Conservation (phyloP, 2,888 invertebrate species). For the Trisateles emortualis region DNA sequence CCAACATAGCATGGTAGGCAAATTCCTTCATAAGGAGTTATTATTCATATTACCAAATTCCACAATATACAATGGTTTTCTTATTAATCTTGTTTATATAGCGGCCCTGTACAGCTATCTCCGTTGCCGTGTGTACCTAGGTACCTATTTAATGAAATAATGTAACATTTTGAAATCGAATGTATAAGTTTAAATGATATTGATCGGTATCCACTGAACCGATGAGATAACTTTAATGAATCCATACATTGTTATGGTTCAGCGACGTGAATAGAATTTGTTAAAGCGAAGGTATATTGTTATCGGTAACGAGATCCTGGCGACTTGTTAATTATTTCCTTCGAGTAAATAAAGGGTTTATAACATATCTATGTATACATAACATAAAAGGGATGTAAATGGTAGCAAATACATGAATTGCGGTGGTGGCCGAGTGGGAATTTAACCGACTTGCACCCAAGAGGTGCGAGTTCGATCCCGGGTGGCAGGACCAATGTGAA, state of each 20-base stretch:
- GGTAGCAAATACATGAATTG: background rate
- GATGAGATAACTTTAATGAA: constrained; percentile 2
- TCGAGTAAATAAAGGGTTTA: background rate
- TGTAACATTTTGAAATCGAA: background rate
- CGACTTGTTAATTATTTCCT: constrained; percentile 5
- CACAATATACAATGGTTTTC: too few relatives aligned
- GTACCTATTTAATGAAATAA: too few relatives aligned
- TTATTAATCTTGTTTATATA: too few relatives aligned
- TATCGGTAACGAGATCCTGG: constrained; percentile 1
- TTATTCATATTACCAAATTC: too few relatives aligned
- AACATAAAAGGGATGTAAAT: background rate
- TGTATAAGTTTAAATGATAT: background rate
- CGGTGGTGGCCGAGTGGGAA: too few relatives aligned
- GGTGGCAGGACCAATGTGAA: too few relatives aligned
- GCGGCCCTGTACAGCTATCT: too few relatives aligned
- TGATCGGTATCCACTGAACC: background rate
- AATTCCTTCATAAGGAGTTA: too few relatives aligned
- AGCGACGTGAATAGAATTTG: constrained; percentile 3
- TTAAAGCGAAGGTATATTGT: constrained; percentile 1
- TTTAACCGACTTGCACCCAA: too few relatives aligned
- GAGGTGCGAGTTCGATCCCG: too few relatives aligned
- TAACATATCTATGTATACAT: background rate
- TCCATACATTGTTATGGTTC: constrained; percentile 6
- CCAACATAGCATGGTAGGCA: too few relatives aligned
- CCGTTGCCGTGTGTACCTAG: too few relatives aligned